phyloP scores from a whole-genome alignment of 2,888 invertebrate species.

The Rhagium mordax region DNA sequence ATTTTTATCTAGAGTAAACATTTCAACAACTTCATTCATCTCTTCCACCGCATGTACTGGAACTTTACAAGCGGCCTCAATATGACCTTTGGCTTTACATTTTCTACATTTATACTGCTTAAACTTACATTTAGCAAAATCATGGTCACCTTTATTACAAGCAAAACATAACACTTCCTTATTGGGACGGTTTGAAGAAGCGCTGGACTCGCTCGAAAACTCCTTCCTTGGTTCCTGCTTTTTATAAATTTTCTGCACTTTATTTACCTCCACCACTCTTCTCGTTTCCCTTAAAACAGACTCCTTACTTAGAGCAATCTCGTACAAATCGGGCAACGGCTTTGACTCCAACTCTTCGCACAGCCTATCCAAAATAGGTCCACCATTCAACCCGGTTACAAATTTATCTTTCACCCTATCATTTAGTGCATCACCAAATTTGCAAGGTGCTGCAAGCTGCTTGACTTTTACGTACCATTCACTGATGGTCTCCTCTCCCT shows the following conservation, averaged over 20 bases:
- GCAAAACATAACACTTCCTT: background rate
- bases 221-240: background rate
- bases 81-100: background rate
- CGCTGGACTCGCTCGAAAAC: background rate
- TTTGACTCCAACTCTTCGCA: background rate
- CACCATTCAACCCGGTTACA: background rate
- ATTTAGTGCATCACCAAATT: background rate
- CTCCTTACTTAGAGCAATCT: background rate
- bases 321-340: background rate
- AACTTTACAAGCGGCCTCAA: background rate
- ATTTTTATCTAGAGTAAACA: background rate
- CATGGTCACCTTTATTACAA: background rate
- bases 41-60: background rate
- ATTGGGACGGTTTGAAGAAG: background rate
- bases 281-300: background rate
- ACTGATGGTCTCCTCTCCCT: background rate
- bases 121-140: background rate
- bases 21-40: background rate
- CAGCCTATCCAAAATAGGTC: background rate
- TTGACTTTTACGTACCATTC: background rate
- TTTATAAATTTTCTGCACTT: background rate
- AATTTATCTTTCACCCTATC: background rate
- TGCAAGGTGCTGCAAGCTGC: background rate
- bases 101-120: background rate
- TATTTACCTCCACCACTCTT: background rate